Conservation (phyloP, 1,140 invertebrate species). For the Drosophila sproati region DNA sequence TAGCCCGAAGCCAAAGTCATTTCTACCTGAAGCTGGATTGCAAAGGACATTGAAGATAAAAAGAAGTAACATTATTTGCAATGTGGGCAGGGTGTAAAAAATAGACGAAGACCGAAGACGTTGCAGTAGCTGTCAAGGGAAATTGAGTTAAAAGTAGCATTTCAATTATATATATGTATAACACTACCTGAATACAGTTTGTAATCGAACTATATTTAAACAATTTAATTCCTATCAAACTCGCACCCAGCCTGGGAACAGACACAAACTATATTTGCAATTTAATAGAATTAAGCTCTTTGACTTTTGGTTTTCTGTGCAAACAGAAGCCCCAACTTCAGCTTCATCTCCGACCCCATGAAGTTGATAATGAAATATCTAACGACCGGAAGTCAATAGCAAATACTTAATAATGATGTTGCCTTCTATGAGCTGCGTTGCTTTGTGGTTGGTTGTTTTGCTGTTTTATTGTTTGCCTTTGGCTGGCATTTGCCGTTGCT, state of each 20-base stretch:
- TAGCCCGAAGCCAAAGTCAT: conserved; percentile 45
- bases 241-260: background rate
- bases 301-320: conserved; percentile 15
- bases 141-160: conserved; percentile 10
- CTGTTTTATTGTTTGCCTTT: conserved; percentile 46
- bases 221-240: background rate
- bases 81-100: background rate
- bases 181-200: conserved; percentile 31
- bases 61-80: conserved; percentile 9
- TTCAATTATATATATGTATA: background rate
- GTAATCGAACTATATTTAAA: conserved; percentile 44
- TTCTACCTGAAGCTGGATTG: conserved; percentile 46
- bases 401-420: conserved; percentile 83
- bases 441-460: conserved; percentile 58
- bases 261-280: conserved; percentile 19
- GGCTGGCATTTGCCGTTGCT: conserved; percentile 57
- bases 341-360: conserved; percentile 17
- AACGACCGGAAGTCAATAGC: conserved; percentile 82
- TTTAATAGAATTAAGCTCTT: conserved; percentile 57
- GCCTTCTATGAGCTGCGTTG: conserved; percentile 37
- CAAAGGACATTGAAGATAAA: conserved; percentile 59
- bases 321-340: conserved; percentile 23
- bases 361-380: conserved; percentile 83
- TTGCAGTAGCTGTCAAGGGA: background rate
- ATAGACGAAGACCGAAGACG: background rate